Evolutionary conservation across 2,113 vertebrate genomes (phyloP), one percentile per base, ranked within the genome.

Genomic region (Crypturellus undulatus): DNA sequence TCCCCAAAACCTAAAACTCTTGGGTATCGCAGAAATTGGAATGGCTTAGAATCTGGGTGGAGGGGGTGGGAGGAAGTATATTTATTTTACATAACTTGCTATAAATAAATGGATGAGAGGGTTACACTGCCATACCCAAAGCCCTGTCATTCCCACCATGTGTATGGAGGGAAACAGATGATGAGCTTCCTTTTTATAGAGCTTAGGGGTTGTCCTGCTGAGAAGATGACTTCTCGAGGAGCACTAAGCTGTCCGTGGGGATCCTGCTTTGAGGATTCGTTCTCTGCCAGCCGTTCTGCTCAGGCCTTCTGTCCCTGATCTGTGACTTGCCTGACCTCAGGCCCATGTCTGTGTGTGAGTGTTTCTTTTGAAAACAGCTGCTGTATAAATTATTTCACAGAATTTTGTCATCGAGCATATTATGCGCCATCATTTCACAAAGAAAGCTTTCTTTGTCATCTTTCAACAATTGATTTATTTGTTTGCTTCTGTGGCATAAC

Each of bases 281-380:
- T 79, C 17, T 80, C 22, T 1, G 1, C 9, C 43, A n/a, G 59
- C 73, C 1, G 0, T 81, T 58, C 52, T 62, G 58, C 67, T 92
- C 0, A 0, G 36, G 65, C 51, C 62, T 91, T 87, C 36, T 82
- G 68, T 64, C 30, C 91, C 63, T 47, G 49, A 2, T 65, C 51
- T 76, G 87, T 71, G 90, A 84, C 82, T 94, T 71, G 94, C 90
- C 95, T 96, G 90, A 94, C 85, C 90, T 93, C 79, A 72, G 83
- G 54, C 56, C 70, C 80, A 19, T 49, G 63, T 72, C 52, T 87
- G 10, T 54, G 19, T 84, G 65, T 95, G 88, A 95, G 94, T 90
- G 79, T 95, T 94, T 81, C 93, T 84, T 96, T 96, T 96, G 93
- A 97, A 94, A 97, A 88, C 90, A 96, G 93, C 96, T 95, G 92